Evolutionary conservation across 2,888 invertebrate genomes (phyloP).

Genomic region (Chrysomela aeneicollis): DNA sequence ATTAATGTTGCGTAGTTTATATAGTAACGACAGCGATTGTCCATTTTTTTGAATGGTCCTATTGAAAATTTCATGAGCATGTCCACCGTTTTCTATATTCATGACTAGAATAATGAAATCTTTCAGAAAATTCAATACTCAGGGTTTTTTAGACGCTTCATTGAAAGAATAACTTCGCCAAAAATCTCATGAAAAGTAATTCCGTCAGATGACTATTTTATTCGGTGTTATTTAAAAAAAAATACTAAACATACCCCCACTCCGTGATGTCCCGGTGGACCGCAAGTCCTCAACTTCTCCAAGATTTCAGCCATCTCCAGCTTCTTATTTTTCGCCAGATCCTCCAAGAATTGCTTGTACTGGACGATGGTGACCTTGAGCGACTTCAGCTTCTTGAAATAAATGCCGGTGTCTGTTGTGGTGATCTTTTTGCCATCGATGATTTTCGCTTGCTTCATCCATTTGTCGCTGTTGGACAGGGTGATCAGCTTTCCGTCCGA

Average conservation of each 20-base stretch:
- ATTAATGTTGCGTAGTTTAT: too few species aligned
- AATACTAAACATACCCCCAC: conserved; percentile 56
- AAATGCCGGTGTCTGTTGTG: conserved; percentile 89
- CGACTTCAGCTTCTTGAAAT: conserved; percentile 90
- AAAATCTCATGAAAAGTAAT: too few species aligned
- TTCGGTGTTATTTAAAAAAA: conserved; percentile 11
- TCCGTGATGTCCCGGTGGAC: conserved; percentile 74
- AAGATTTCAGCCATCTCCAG: conserved; percentile 81
- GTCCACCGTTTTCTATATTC: too few species aligned
- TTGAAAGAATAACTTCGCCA: too few species aligned
- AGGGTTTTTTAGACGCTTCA: too few species aligned
- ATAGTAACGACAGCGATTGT: too few species aligned
- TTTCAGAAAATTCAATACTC: too few species aligned
- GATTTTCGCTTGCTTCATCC: conserved; percentile 91
- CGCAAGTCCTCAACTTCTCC: conserved; percentile 80
- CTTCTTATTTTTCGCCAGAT: conserved; percentile 84
- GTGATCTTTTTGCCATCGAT: conserved; percentile 86
- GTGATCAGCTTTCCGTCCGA: conserved; percentile 88
- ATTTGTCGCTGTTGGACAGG: conserved; percentile 90
- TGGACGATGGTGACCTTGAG: conserved; percentile 79
- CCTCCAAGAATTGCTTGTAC: conserved; percentile 86
- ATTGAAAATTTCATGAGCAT: too few species aligned
- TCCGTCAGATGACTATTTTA: too few species aligned
- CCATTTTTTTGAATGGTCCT: too few species aligned
- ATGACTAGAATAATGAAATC: too few species aligned